A percentile compares a stretch with the other conserved stretches of the same genome.
Evolutionary conservation across 2,888 invertebrate genomes (phyloP).

Genomic region (Cheilosia pagana): DNA sequence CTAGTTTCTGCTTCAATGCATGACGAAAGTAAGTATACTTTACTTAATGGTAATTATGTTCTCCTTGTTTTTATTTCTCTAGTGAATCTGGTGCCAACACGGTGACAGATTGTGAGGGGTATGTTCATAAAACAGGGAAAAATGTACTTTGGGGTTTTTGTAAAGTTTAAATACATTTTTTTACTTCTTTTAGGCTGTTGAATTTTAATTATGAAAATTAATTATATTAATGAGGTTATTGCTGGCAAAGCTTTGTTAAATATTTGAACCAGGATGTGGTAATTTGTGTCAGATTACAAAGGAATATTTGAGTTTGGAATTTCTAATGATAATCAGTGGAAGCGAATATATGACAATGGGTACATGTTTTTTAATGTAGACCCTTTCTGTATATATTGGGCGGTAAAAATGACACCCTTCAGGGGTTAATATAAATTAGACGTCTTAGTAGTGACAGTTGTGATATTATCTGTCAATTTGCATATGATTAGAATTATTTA

Average conservation of each 20-base stretch:
- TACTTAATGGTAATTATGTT: constrained; percentile 73
- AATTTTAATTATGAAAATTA: constrained; percentile 75
- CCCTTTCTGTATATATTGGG: too few species aligned
- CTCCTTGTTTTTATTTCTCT: constrained; percentile 32
- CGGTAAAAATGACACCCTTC: too few species aligned
- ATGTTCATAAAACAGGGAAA: constrained; percentile 21
- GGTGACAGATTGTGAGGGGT: constrained; percentile 35
- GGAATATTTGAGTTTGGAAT: constrained; percentile 16
- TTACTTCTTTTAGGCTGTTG: constrained; percentile 2
- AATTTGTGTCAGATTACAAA: constrained; percentile 30
- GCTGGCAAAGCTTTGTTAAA: constrained; percentile 3
- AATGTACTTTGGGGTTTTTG: constrained; percentile 32
- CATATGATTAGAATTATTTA: too few species aligned
- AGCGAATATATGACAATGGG: background rate
- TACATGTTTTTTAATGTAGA: background rate
- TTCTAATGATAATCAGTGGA: background rate
- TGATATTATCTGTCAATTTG: too few species aligned
- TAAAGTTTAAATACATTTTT: constrained; percentile 66
- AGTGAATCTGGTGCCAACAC: constrained; percentile 21
- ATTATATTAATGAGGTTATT: constrained; percentile 63
- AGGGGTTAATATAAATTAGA: too few species aligned
- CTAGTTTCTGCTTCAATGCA: constrained; percentile 60
- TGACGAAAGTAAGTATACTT: constrained; percentile 52
- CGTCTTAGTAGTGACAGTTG: too few species aligned
- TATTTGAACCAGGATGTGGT: constrained; percentile 22